Evolutionary conservation across 2,888 invertebrate genomes (phyloP).

Genomic region (Bhutanitis thaidina): DNA sequence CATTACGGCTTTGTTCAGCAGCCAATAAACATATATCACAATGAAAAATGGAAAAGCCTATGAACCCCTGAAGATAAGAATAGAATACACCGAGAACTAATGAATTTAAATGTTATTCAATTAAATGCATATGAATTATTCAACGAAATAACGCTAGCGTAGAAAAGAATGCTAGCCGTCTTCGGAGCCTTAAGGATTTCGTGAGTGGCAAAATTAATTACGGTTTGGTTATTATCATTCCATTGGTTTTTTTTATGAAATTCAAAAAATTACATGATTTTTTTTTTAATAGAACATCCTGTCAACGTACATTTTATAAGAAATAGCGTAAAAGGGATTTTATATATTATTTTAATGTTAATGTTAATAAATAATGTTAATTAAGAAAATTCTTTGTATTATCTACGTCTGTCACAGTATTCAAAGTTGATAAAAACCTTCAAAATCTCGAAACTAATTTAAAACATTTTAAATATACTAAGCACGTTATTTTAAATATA

Average conservation of each 20-base stretch:
- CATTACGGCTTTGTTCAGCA: background rate
- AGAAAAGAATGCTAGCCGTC: conserved; percentile 60
- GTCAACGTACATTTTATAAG: too few relatives aligned
- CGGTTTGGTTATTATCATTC: conserved; percentile 30
- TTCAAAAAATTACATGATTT: background rate
- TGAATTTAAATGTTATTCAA: conserved; percentile 74
- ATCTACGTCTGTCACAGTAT: too few relatives aligned
- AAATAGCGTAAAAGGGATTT: too few relatives aligned
- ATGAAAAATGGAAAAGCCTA: conserved; percentile 27
- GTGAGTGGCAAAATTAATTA: conserved; percentile 60
- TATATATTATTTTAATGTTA: too few relatives aligned
- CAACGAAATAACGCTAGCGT: conserved; percentile 62
- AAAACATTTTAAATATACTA: too few relatives aligned
- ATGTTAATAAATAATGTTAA: too few relatives aligned
- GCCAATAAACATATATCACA: conserved; percentile 14
- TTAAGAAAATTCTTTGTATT: too few relatives aligned
- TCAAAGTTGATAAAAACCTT: too few relatives aligned
- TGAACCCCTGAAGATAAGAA: conserved; percentile 25
- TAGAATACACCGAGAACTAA: conserved; percentile 38
- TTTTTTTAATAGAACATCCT: too few relatives aligned
- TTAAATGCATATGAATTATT: conserved; percentile 75
- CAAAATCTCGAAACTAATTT: too few relatives aligned
- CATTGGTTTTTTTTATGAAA: background rate
- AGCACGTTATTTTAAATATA: too few relatives aligned
- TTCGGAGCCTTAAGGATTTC: conserved; percentile 45